Percentiles rank a stretch among this genome's conserved stretches.
Evolutionary conservation across 2,888 invertebrate genomes (phyloP).

Genomic region (Xestia rhomboidea): DNA sequence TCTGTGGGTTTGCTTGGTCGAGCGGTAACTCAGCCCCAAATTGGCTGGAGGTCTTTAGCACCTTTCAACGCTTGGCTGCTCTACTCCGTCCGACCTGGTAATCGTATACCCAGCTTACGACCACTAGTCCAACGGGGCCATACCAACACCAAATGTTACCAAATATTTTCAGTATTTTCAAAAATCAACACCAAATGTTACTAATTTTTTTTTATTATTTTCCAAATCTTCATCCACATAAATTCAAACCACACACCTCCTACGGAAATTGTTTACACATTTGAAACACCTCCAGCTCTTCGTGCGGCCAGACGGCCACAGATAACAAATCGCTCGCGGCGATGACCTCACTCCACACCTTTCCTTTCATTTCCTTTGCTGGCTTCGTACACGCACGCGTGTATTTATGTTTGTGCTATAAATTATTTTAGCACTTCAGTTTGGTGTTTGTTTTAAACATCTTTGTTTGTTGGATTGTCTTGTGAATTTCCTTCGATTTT

Average conservation of each 20-base stretch:
- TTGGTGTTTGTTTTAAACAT: constrained; percentile 33
- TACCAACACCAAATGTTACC: background rate
- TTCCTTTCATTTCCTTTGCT: constrained; percentile 62
- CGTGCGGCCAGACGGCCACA: constrained; percentile 52
- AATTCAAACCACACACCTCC: background rate
- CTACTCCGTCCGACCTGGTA: background rate
- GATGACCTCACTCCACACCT: constrained; percentile 58
- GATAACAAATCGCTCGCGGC: constrained; percentile 60
- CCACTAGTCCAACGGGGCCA: background rate
- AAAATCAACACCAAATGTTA: background rate
- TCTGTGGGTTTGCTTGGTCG: background rate
- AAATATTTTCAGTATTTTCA: background rate
- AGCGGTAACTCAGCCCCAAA: background rate
- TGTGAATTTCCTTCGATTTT: background rate
- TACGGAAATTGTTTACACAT: constrained; percentile 47
- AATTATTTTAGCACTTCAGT: constrained; percentile 59
- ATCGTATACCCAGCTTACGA: background rate
- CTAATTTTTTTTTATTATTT: background rate
- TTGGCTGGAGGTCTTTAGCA: background rate
- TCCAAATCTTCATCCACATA: background rate
- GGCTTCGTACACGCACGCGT: constrained; percentile 56
- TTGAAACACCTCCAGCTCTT: constrained; percentile 49
- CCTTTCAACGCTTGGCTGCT: background rate
- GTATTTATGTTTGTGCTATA: constrained; percentile 55
- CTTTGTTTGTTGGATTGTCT: constrained; percentile 10